Percentiles rank a stretch among this genome's conserved stretches.
These are phyloP conservation scores for Pangasianodon gigas DNA, from an alignment of 2,113 vertebrate species.

Conservation along the genomic window DNA sequence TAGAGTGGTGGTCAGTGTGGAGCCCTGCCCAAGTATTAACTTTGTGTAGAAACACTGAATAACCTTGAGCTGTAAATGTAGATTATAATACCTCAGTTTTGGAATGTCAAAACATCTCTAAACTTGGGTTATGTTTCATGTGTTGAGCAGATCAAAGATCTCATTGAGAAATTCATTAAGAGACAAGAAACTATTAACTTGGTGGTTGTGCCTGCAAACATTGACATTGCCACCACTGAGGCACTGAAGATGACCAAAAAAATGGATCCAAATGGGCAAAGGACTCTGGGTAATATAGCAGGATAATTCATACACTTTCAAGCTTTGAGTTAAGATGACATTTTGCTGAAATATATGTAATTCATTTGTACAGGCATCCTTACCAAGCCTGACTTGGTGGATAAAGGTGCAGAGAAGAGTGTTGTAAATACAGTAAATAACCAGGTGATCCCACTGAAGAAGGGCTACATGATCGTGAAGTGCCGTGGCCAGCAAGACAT, in stretches of 20 bases:
- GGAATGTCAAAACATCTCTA: neutral
- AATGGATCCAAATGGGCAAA: constrained; percentile 76
- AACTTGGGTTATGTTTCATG: neutral
- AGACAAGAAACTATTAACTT: constrained; percentile 78
- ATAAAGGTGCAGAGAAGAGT: constrained; percentile 70
- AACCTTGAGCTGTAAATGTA: no score
- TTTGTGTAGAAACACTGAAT: no score
- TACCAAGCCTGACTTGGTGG: constrained; percentile 80
- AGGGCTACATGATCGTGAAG: constrained; percentile 81
- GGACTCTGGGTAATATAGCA: constrained; percentile 75
- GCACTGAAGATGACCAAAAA: constrained; percentile 80
- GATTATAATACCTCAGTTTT: neutral
- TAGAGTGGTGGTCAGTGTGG: no score
- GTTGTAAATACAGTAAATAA: constrained; percentile 68
- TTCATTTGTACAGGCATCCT: constrained; percentile 71
- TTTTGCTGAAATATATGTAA: neutral
- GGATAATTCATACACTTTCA: neutral
- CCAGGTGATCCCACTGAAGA: constrained; percentile 67
- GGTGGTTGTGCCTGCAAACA: constrained; percentile 80
- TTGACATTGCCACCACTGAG: constrained; percentile 84
- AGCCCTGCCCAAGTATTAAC: no score
- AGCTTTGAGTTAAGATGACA: neutral
- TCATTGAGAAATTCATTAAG: constrained; percentile 72
- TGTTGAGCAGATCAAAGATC: constrained; percentile 69
- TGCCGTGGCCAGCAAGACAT: constrained; percentile 75